A percentile compares a stretch with the other conserved stretches of the same genome.
phyloP scores from a whole-genome alignment of 2,888 invertebrate species.

The Catocala nupta region DNA sequence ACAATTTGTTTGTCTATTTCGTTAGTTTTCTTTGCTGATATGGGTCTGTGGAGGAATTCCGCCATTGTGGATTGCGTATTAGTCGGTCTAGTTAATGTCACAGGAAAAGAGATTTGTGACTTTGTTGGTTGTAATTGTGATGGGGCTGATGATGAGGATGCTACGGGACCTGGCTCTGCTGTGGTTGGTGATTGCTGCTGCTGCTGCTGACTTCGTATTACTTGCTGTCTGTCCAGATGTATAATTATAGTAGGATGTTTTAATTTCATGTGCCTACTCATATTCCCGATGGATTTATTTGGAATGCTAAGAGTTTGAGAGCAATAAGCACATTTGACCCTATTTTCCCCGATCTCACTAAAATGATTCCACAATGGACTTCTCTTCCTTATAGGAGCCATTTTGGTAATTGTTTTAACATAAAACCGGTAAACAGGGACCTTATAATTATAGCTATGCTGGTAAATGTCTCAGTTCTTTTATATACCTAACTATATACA shows the following conservation, averaged over 20 bases:
- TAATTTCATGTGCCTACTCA: neutral
- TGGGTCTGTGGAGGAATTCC: neutral
- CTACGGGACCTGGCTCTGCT: neutral
- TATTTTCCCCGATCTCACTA: constrained; percentile 16
- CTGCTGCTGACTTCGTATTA: neutral
- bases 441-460: too few species aligned
- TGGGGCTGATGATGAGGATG: too few species aligned
- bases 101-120: too few species aligned
- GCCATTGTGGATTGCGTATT: neutral
- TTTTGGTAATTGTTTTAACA: too few species aligned
- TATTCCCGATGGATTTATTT: neutral
- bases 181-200: neutral
- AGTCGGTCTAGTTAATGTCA: too few species aligned
- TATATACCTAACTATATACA: too few species aligned
- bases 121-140: too few species aligned
- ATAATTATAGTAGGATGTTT: constrained; percentile 3
- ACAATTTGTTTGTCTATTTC: constrained; percentile 21
- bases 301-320: neutral
- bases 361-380: constrained; percentile 28
- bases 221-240: constrained; percentile 2
- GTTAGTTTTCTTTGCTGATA: constrained; percentile 2
- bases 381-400: constrained; percentile 7
- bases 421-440: too few species aligned
- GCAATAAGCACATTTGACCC: constrained; percentile 8
- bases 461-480: too few species aligned